Base-by-base conservation (phyloP, 2,797 vertebrate species). In the Lophura swinhoii region DNA sequence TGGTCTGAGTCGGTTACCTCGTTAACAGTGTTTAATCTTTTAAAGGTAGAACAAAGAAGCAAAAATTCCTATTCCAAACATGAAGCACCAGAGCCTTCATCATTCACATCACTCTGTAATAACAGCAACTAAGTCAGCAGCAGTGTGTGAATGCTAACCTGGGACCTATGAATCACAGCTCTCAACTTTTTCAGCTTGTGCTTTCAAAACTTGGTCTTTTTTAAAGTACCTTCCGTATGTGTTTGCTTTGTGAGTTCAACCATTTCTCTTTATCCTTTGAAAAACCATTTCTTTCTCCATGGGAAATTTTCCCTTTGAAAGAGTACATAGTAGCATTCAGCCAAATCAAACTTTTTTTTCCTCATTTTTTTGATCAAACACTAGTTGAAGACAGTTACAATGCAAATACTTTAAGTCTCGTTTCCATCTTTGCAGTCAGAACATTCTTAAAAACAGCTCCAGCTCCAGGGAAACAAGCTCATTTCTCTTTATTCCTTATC, bases 401-500 rank as follows among this genome's bases (percentile, higher is more conserved):
- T 35, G 12, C 16, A 92, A 80, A 80, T 72, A 69, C 3, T 70
- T 79, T 28, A 90, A 88, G 23, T 53, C 43, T 82, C 77, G 6
- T 70, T 94, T 75, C 48, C 44, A 72, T 76, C 43, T 87, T 81
- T 86, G 51, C 20, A 64, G 24, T 43, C 51, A 88, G 76, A 94
- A 90, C 56, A 79, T 55, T 94, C 60, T 86, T 90, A 49, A 90
- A 93, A 93, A 7, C 37, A 84, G 21, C 44, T 89, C 41, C 73
- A 93, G 37, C 78, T 85, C 84, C 35, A 78, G 58, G 24, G 24
- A 94, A 83, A 84, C 18, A 87, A 80, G 17, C 28, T 88, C 14
- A 93, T 91, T 92, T 94, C 56, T 94, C 53, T 81, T 92, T 88
- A 76, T 84, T n/a, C 48, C 91, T 88, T 87, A 33, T 86, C 59